A percentile compares a stretch with the other conserved stretches of the same genome.
Evolutionary conservation across 2,888 invertebrate genomes (phyloP).

Genomic region (Myopa testacea): DNA sequence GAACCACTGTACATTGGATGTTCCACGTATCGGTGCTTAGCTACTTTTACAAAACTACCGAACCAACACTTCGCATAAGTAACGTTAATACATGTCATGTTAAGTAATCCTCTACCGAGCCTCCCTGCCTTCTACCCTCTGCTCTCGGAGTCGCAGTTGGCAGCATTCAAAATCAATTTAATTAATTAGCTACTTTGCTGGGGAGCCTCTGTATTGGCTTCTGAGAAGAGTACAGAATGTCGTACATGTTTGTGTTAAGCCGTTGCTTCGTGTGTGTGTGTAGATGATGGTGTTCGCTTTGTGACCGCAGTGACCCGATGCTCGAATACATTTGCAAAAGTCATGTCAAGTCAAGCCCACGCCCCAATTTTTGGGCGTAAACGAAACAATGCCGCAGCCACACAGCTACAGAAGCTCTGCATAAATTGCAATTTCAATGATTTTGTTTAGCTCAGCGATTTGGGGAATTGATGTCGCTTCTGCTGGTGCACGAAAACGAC

Average conservation of each 20-base stretch:
- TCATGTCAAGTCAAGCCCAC: conserved; percentile 12
- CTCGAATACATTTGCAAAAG: conserved; percentile 25
- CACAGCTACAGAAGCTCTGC: conserved; percentile 38
- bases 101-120: not conserved
- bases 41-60: not conserved
- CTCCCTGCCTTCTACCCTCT: not conserved
- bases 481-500: not conserved
- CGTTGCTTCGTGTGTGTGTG: not conserved
- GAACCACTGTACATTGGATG: too few relatives aligned
- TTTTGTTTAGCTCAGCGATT: conserved; percentile 63
- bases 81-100: conserved; percentile 27
- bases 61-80: conserved; percentile 22
- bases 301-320: conserved; percentile 27
- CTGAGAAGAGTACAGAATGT: not conserved
- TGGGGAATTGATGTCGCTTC: conserved; percentile 58
- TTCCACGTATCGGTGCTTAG: not conserved
- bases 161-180: conserved; percentile 60
- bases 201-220: conserved; percentile 5
- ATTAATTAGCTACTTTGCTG: conserved; percentile 58
- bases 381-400: not conserved
- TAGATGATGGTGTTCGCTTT: not conserved
- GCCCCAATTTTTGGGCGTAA: conserved; percentile 22
- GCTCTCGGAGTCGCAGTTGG: not conserved
- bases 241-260: not conserved
- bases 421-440: conserved; percentile 60